Percentiles rank a stretch among this genome's conserved stretches.
phyloP scores from a whole-genome alignment of 2,888 invertebrate genomes.

The Hirudinaria manillensis region DNA sequence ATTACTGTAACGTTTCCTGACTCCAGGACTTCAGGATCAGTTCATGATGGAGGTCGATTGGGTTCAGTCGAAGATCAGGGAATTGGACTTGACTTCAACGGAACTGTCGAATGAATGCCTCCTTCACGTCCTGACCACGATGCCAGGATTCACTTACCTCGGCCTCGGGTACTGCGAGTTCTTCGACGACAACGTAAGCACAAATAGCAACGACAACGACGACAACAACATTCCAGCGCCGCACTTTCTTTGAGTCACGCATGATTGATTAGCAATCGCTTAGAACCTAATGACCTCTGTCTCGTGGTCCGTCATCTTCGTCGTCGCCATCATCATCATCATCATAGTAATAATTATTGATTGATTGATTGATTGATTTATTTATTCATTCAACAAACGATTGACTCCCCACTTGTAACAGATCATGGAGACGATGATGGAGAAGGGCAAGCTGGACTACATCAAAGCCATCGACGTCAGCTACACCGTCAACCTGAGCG shows the following conservation, averaged over 20 bases:
- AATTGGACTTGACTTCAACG: slow-evolving; percentile 84
- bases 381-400: too few relatives aligned
- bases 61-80: slow-evolving; percentile 87
- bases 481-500: slow-evolving; percentile 87
- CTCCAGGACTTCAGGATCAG: slow-evolving; percentile 76
- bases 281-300: too few relatives aligned
- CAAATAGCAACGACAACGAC: too few relatives aligned
- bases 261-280: too few relatives aligned
- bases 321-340: too few relatives aligned
- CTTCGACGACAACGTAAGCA: slow-evolving; percentile 76
- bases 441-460: slow-evolving; percentile 69
- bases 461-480: slow-evolving; percentile 85
- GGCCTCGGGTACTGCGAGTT: slow-evolving; percentile 95
- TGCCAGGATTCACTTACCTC: slow-evolving; percentile 72
- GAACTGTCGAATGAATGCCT: slow-evolving; percentile 89
- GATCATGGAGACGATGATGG: slow-evolving; percentile 82
- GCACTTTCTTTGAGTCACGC: too few relatives aligned
- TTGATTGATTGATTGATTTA: too few relatives aligned
- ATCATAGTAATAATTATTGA: too few relatives aligned
- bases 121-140: slow-evolving; percentile 81
- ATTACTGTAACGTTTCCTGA: background rate
- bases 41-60: slow-evolving; percentile 92
- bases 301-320: too few relatives aligned
- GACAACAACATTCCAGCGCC: too few relatives aligned
- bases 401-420: slow-evolving; percentile 41